A percentile compares a stretch with the other conserved stretches of the same genome.
phyloP scores from a whole-genome alignment of 2,888 invertebrate genomes.

The Quadroppia sp. region DNA sequence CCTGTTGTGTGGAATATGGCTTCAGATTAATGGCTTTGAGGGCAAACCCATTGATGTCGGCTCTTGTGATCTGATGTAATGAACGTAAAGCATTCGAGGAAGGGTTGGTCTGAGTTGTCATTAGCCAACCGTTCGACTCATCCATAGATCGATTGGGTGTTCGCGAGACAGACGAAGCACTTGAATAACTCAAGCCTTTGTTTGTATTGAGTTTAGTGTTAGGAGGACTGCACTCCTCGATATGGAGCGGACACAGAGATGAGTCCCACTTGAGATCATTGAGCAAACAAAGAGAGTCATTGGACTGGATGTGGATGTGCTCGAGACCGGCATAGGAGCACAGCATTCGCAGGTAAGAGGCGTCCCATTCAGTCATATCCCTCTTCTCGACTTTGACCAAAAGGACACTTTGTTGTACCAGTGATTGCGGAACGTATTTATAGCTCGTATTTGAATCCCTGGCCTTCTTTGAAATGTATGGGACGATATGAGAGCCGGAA shows the following conservation, averaged over 20 bases:
- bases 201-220: background rate
- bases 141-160: background rate
- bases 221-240: constrained; percentile 39
- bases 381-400: constrained; percentile 49
- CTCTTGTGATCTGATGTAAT: constrained; percentile 35
- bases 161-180: background rate
- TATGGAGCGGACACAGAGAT: constrained; percentile 40
- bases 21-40: constrained; percentile 30
- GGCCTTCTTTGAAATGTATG: constrained; percentile 19
- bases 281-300: constrained; percentile 35
- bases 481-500: constrained; percentile 31
- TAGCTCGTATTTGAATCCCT: background rate
- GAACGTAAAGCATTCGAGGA: constrained; percentile 24
- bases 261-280: constrained; percentile 38
- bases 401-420: constrained; percentile 42
- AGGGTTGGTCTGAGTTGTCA: constrained; percentile 6
- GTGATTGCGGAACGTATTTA: constrained; percentile 45
- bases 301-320: constrained; percentile 26
- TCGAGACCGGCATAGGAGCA: constrained; percentile 77
- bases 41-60: constrained; percentile 9
- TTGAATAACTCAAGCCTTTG: background rate
- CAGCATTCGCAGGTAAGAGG: constrained; percentile 87
- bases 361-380: constrained; percentile 68
- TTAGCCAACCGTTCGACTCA: constrained; percentile 15
- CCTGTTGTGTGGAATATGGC: constrained; percentile 40